Evolutionary conservation across 2,888 invertebrate species (phyloP).

Genomic region (Theretra japonica): DNA sequence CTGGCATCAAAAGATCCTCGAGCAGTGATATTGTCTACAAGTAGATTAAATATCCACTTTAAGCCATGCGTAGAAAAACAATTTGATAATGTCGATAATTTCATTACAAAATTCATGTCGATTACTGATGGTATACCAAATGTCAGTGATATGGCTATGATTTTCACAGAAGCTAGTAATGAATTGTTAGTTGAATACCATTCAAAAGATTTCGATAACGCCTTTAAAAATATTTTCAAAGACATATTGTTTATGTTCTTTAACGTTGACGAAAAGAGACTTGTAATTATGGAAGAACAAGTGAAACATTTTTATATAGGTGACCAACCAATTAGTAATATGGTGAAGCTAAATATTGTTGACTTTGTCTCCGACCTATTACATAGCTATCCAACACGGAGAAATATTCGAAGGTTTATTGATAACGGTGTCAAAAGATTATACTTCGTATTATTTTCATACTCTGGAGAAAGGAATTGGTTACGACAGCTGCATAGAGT

Average conservation of each 20-base stretch:
- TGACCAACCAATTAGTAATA: slow-evolving; percentile 38
- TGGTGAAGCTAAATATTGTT: slow-evolving; percentile 35
- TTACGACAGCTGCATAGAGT: slow-evolving; percentile 44
- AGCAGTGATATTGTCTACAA: slow-evolving; percentile 34
- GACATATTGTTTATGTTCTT: slow-evolving; percentile 38
- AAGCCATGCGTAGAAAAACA: slow-evolving; percentile 38
- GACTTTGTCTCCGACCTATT: slow-evolving; percentile 45
- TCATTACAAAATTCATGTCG: slow-evolving; percentile 40
- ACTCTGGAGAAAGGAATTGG: slow-evolving; percentile 59
- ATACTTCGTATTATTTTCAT: slow-evolving; percentile 60
- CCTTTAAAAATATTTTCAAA: slow-evolving; percentile 39
- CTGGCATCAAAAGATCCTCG: slow-evolving; percentile 33
- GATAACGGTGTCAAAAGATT: slow-evolving; percentile 47
- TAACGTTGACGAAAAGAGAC: slow-evolving; percentile 35
- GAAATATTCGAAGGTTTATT: slow-evolving; percentile 51
- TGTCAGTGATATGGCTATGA: slow-evolving; percentile 33
- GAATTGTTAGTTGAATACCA: slow-evolving; percentile 33
- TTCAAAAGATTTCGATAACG: slow-evolving; percentile 26
- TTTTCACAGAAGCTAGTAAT: slow-evolving; percentile 35
- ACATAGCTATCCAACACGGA: slow-evolving; percentile 42
- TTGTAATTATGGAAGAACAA: slow-evolving; percentile 39
- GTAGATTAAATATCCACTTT: slow-evolving; percentile 34
- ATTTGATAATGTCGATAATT: slow-evolving; percentile 39
- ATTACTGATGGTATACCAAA: slow-evolving; percentile 37
- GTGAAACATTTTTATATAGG: slow-evolving; percentile 47